phyloP scores from a whole-genome alignment of 2,888 invertebrate genomes.

The Coecobrya sp. region DNA sequence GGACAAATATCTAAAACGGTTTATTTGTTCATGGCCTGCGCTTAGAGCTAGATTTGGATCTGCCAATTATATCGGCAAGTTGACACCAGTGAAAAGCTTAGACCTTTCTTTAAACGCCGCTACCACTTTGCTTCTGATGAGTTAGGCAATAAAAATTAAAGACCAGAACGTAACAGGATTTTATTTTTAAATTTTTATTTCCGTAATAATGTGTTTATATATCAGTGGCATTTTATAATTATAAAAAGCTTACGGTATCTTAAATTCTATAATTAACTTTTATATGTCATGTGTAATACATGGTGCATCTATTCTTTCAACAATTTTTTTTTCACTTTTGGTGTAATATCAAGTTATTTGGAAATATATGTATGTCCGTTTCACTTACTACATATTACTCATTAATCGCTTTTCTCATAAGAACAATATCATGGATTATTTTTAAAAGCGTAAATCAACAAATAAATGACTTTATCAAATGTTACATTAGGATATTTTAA shows the following conservation, averaged over 20 bases:
- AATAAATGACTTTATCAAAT: neutral
- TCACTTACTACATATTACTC: too few relatives aligned
- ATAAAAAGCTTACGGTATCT: conserved; percentile 63
- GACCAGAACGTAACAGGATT: neutral
- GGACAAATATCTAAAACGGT: conserved; percentile 12
- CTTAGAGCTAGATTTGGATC: conserved; percentile 37
- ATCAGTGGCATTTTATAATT: conserved; percentile 26
- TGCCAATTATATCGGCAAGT: conserved; percentile 4
- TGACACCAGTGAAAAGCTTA: conserved; percentile 44
- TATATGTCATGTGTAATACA: neutral
- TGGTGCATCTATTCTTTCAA: neutral
- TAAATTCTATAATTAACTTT: neutral
- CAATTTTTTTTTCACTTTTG: conserved; percentile 5
- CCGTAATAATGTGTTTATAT: neutral
- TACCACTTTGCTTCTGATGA: conserved; percentile 35
- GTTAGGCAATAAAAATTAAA: conserved; percentile 1
- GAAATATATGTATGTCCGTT: too few relatives aligned
- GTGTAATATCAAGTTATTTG: conserved; percentile 14
- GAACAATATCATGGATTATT: neutral
- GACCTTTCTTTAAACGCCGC: conserved; percentile 32
- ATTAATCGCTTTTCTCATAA: neutral
- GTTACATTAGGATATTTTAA: neutral
- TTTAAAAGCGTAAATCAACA: neutral
- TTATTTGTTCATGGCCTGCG: conserved; percentile 9
- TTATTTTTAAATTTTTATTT: conserved; percentile 56